These are phyloP conservation scores for Agrilus planipennis DNA, from an alignment of 1,140 invertebrate genomes.

Conservation along the genomic window DNA sequence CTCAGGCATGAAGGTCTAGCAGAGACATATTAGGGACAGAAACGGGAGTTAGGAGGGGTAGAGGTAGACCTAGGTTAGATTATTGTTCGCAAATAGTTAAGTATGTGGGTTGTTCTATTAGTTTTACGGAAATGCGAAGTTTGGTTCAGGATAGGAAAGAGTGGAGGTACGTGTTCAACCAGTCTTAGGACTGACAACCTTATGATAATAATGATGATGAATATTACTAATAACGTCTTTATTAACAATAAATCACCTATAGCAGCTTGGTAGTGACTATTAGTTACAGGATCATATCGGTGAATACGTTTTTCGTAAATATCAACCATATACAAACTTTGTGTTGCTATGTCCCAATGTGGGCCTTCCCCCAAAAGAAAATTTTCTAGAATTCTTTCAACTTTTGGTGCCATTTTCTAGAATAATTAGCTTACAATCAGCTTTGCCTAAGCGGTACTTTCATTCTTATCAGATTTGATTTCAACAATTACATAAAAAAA, in stretches of 20 bases:
- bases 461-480: too few species aligned
- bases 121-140: too few species aligned
- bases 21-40: too few species aligned
- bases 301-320: slow-evolving; percentile 41
- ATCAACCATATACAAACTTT: slow-evolving; percentile 47
- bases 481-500: too few species aligned
- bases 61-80: too few species aligned
- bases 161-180: slow-evolving; percentile 15
- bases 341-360: slow-evolving; percentile 47
- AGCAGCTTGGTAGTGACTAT: slow-evolving; percentile 34
- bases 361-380: slow-evolving; percentile 42
- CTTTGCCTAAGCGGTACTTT: too few species aligned
- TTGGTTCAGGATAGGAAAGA: slow-evolving; percentile 46
- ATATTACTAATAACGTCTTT: background rate
- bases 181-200: slow-evolving; percentile 33
- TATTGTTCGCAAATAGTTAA: too few species aligned
- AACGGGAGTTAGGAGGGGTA: too few species aligned
- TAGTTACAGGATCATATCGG: slow-evolving; percentile 38
- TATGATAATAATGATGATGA: slow-evolving; percentile 47
- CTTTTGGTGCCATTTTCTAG: slow-evolving; percentile 19
- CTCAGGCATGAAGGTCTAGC: too few species aligned
- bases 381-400: slow-evolving; percentile 18
- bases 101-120: too few species aligned
- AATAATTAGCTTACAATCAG: too few species aligned
- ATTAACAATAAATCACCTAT: slow-evolving; percentile 20